Conservation (phyloP, 1,140 invertebrate genomes). For the Orchesella cincta region DNA sequence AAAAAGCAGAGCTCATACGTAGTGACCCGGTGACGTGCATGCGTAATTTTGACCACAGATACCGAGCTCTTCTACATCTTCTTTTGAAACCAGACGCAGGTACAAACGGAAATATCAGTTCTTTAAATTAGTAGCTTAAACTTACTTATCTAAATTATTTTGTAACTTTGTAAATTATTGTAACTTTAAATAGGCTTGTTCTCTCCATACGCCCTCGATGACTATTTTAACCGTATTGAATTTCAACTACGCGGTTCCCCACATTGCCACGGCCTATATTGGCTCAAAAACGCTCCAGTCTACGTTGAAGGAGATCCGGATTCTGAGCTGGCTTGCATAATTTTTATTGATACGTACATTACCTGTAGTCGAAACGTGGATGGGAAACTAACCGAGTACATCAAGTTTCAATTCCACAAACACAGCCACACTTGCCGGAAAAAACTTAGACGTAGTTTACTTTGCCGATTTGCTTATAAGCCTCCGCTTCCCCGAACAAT, state of each 20-base stretch:
- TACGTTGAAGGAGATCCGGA: not conserved
- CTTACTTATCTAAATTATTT: no score
- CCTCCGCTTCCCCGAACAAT: conserved; percentile 30
- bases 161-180: no score
- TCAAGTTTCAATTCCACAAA: conserved; percentile 32
- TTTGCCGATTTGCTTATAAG: conserved; percentile 33
- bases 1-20: conserved; percentile 1
- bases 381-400: not conserved
- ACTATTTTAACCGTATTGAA: conserved; percentile 54
- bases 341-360: conserved; percentile 39
- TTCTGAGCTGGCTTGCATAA: not conserved
- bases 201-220: not conserved
- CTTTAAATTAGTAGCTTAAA: no score
- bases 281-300: conserved; percentile 54
- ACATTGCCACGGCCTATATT: conserved; percentile 57
- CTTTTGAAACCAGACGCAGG: conserved; percentile 18
- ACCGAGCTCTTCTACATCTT: not conserved
- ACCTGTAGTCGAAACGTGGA: conserved; percentile 9
- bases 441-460: not conserved
- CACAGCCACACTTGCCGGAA: conserved; percentile 29
- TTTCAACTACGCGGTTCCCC: conserved; percentile 58
- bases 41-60: conserved; percentile 33
- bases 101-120: not conserved
- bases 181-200: no score
- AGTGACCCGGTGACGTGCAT: conserved; percentile 27